Conservation (phyloP, 1,140 invertebrate species). For the Caenorhabditis brenneri region DNA sequence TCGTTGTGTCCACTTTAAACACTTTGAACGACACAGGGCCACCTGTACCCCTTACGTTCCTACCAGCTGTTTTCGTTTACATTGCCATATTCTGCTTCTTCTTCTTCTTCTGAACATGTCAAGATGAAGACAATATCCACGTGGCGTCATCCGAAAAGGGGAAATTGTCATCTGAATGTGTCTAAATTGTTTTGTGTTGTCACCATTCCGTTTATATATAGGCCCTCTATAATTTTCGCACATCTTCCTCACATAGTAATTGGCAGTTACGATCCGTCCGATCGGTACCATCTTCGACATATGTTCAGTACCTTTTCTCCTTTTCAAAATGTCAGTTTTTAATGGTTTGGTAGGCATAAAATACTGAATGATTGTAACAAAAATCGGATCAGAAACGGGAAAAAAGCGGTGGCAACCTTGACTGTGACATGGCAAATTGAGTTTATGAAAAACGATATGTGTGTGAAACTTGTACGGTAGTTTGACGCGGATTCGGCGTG, state of each 20-base stretch:
- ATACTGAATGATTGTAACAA: background rate
- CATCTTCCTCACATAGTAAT: conserved; percentile 28
- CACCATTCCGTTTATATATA: background rate
- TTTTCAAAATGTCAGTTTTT: too few relatives aligned
- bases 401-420: background rate
- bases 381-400: background rate
- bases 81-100: background rate
- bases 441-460: conserved; percentile 5
- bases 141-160: background rate
- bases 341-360: too few relatives aligned
- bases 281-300: conserved; percentile 8
- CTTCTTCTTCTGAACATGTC: background rate
- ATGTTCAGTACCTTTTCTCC: conserved; percentile 21
- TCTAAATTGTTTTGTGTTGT: background rate
- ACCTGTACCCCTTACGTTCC: background rate
- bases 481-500: background rate
- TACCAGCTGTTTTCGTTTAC: conserved; percentile 39
- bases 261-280: conserved; percentile 1
- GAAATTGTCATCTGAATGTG: background rate
- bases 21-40: background rate
- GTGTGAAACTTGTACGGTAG: conserved; percentile 14
- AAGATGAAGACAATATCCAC: conserved; percentile 1
- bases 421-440: conserved; percentile 14
- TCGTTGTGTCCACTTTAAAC: conserved; percentile 17
- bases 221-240: conserved; percentile 28